A percentile compares a stretch with the other conserved stretches of the same genome.
Evolutionary conservation across 2,113 vertebrate species (phyloP).

Genomic region (Tenebrosternarchus preto): DNA sequence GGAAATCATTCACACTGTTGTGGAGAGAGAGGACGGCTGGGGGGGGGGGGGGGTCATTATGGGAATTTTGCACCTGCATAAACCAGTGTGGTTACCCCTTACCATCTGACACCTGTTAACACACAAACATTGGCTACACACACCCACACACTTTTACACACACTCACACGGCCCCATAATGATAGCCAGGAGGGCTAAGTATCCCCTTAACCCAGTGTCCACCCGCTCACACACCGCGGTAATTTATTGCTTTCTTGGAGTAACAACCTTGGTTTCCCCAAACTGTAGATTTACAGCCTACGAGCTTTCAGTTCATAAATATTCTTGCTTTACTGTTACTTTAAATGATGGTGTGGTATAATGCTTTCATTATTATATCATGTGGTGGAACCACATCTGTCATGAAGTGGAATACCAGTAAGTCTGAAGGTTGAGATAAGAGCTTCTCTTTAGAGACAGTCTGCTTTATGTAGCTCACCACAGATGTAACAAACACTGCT

Average conservation of each 20-base stretch:
- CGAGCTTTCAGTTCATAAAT: constrained; percentile 40
- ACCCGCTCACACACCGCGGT: constrained; percentile 27
- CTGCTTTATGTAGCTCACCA: constrained; percentile 17
- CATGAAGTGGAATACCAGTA: constrained; percentile 1
- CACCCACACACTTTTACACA: constrained; percentile 18
- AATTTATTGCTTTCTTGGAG: constrained; percentile 51
- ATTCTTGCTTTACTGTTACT: constrained; percentile 43
- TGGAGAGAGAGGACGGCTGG: too few species aligned
- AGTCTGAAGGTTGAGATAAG: constrained; percentile 24
- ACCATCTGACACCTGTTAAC: constrained; percentile 18
- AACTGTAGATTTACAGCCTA: constrained; percentile 48
- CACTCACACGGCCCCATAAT: constrained; percentile 25
- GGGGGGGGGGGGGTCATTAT: constrained; percentile 21
- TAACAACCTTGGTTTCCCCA: constrained; percentile 28
- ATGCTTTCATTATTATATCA: constrained; percentile 27
- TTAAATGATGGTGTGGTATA: constrained; percentile 36
- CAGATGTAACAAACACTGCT: neutral
- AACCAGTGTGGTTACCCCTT: constrained; percentile 59
- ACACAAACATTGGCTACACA: neutral
- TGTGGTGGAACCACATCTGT: constrained; percentile 21
- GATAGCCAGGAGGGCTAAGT: constrained; percentile 58
- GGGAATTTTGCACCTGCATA: constrained; percentile 70
- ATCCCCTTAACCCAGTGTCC: constrained; percentile 55
- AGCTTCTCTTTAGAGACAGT: constrained; percentile 4
- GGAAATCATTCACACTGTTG: too few species aligned